Percentiles rank a stretch among this genome's conserved stretches.
Evolutionary conservation across 2,113 vertebrate genomes (phyloP).

Genomic region (Brachyhypopomus occidentalis): DNA sequence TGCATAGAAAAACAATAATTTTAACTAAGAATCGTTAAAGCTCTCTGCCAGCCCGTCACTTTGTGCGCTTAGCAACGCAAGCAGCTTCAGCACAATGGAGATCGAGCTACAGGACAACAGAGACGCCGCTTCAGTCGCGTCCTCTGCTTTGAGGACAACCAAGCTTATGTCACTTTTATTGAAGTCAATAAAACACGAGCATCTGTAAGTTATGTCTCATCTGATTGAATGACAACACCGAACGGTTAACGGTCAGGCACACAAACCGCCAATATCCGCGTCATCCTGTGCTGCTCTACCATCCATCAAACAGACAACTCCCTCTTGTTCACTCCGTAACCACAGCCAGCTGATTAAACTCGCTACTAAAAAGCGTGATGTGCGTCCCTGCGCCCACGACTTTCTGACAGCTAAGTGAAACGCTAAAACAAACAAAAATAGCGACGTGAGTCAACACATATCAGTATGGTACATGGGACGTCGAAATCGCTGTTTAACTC

Average conservation of each 20-base stretch:
- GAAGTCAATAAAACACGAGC: conserved; percentile 36
- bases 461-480: background rate
- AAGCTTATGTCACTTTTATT: conserved; percentile 30
- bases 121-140: background rate
- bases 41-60: no score
- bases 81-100: no score
- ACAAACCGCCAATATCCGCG: background rate
- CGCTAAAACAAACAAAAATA: background rate
- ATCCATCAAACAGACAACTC: background rate
- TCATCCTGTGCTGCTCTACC: conserved; percentile 1
- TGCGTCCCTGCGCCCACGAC: background rate
- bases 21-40: no score
- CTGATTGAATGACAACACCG: background rate
- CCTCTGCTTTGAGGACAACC: background rate
- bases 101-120: background rate
- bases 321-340: background rate
- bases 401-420: background rate
- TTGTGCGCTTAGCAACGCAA: no score
- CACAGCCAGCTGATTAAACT: background rate
- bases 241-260: background rate
- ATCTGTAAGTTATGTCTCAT: background rate
- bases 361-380: background rate
- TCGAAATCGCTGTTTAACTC: background rate
- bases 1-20: no score
- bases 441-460: background rate